Conservation (phyloP, 2,797 vertebrate species). For the Megaceryle alcyon region DNA sequence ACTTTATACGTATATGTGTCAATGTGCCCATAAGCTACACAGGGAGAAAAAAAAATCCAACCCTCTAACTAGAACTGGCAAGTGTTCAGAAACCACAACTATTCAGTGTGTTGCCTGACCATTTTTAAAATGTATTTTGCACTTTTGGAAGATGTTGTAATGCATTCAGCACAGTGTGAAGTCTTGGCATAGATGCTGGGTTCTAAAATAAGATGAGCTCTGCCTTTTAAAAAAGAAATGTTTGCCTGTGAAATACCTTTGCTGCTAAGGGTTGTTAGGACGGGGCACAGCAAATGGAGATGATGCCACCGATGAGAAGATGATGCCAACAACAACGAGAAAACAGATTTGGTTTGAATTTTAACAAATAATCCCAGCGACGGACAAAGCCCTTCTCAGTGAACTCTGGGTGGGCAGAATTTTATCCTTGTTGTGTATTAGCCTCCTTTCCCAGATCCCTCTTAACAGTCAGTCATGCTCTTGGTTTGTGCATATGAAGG, state of each 20-base stretch:
- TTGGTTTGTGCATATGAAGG: background rate
- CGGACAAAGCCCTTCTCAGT: background rate
- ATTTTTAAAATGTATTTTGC: slow-evolving; percentile 63
- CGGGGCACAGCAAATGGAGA: background rate
- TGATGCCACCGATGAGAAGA: background rate
- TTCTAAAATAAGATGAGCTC: slow-evolving; percentile 63
- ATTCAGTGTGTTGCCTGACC: slow-evolving; percentile 50
- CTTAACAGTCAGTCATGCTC: background rate
- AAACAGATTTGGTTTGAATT: background rate
- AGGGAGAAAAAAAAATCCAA: background rate
- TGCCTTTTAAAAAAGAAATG: slow-evolving; percentile 38
- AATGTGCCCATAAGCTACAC: slow-evolving; percentile 1
- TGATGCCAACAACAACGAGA: background rate
- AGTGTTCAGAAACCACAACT: slow-evolving; percentile 52
- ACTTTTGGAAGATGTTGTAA: slow-evolving; percentile 68
- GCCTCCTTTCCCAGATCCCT: background rate
- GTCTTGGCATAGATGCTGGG: slow-evolving; percentile 50
- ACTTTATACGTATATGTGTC: slow-evolving; percentile 42
- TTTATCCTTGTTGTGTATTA: background rate
- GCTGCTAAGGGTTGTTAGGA: slow-evolving; percentile 18
- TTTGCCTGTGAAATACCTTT: slow-evolving; percentile 60
- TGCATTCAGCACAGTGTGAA: slow-evolving; percentile 71
- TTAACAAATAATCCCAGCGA: background rate
- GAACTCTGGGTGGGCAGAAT: background rate
- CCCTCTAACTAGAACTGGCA: slow-evolving; percentile 25